Evolutionary conservation across 1,140 invertebrate genomes (phyloP).

Genomic region (Drosophila dunni): DNA sequence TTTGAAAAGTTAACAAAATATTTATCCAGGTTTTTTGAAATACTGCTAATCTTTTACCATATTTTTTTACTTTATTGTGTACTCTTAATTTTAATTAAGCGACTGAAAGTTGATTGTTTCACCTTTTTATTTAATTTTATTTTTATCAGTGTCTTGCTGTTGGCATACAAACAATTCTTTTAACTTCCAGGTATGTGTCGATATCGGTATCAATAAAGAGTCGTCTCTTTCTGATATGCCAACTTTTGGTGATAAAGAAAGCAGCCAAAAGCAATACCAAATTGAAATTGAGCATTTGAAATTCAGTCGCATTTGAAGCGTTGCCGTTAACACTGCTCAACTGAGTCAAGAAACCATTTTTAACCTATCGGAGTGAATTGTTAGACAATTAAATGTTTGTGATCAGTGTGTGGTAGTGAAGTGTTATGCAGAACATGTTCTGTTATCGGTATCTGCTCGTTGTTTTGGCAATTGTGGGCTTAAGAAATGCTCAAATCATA

Average conservation of each 20-base stretch:
- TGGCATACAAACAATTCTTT: neutral
- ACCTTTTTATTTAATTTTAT: constrained; percentile 18
- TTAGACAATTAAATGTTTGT: constrained; percentile 40
- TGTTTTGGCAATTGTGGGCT: constrained; percentile 12
- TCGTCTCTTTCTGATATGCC: constrained; percentile 27
- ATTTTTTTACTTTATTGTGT: neutral
- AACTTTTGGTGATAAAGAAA: constrained; percentile 21
- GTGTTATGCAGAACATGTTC: constrained; percentile 44
- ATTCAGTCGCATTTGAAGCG: constrained; percentile 56
- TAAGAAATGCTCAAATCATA: constrained; percentile 49
- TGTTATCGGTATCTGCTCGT: constrained; percentile 37
- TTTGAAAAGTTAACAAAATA: no score
- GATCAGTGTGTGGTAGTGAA: constrained; percentile 13
- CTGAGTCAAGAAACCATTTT: neutral
- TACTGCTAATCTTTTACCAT: no score
- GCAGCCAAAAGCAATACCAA: neutral
- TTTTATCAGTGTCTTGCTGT: constrained; percentile 8
- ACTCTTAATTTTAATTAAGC: neutral
- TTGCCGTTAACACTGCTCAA: constrained; percentile 22
- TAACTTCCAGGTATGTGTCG: neutral
- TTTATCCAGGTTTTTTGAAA: no score
- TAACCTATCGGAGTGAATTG: neutral
- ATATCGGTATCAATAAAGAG: constrained; percentile 30
- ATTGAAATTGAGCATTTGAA: constrained; percentile 14
- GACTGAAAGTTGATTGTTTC: neutral